A percentile compares a stretch with the other conserved stretches of the same genome.
Conservation (phyloP, 1,140 invertebrate genomes). For the Ladona fulva region DNA sequence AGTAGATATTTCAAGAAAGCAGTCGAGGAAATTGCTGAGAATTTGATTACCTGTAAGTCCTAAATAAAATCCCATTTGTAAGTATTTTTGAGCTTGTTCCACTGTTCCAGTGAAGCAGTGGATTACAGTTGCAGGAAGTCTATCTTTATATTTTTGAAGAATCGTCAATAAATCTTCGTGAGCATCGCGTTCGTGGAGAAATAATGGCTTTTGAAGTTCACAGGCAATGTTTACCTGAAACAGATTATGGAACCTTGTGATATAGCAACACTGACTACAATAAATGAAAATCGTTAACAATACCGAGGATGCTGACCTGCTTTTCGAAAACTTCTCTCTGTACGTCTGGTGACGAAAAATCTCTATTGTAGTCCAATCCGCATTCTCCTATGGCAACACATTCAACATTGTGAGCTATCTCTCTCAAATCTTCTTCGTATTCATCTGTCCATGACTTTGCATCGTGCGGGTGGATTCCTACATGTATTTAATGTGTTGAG, state of each 20-base stretch:
- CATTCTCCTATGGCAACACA: conserved; percentile 92
- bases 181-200: conserved; percentile 86
- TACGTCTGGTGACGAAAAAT: conserved; percentile 80
- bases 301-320: conserved; percentile 49
- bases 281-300: too few relatives aligned
- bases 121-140: conserved; percentile 71
- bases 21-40: not conserved
- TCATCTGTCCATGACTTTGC: conserved; percentile 86
- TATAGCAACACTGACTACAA: too few relatives aligned
- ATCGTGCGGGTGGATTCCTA: conserved; percentile 90
- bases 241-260: conserved; percentile 20
- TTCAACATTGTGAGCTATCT: conserved; percentile 68
- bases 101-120: conserved; percentile 89
- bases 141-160: conserved; percentile 41
- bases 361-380: conserved; percentile 88
- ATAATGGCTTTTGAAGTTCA: conserved; percentile 76
- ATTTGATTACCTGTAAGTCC: conserved; percentile 59
- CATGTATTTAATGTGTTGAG: conserved; percentile 14
- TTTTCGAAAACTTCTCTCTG: conserved; percentile 82
- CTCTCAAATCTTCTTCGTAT: conserved; percentile 55
- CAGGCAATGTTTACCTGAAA: conserved; percentile 73
- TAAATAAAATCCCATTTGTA: conserved; percentile 81
- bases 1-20: too few relatives aligned
- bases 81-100: conserved; percentile 72
- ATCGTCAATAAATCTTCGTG: conserved; percentile 65